Percentiles rank a stretch among this genome's conserved stretches.
phyloP scores from a whole-genome alignment of 2,113 vertebrate genomes.

The Erythrocercus mccallii region DNA sequence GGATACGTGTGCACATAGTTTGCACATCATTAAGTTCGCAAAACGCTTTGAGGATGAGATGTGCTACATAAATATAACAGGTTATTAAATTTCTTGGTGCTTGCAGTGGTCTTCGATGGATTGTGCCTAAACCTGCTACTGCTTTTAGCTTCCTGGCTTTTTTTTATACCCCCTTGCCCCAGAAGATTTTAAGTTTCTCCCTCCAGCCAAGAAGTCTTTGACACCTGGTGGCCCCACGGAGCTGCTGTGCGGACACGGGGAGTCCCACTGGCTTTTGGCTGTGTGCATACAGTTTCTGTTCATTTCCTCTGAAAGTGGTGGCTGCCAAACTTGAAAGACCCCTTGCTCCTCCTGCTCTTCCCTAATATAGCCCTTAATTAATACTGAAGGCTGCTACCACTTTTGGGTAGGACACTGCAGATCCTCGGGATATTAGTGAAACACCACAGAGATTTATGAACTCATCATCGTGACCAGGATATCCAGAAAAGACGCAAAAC shows the following conservation, averaged over 20 bases:
- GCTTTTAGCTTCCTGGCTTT: neutral
- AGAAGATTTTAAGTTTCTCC: neutral
- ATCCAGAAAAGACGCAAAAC: neutral
- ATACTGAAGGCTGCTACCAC: neutral
- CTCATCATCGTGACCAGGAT: neutral
- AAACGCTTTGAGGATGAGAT: conserved; percentile 48
- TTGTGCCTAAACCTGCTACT: neutral
- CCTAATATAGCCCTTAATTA: neutral
- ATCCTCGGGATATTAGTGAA: neutral
- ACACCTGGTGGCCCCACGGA: neutral
- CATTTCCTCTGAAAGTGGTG: neutral
- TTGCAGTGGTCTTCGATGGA: neutral
- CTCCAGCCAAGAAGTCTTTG: neutral
- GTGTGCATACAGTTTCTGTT: accelerated
- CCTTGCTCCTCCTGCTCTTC: neutral
- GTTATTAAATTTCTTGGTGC: conserved; percentile 43
- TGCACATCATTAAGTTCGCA: conserved; percentile 52
- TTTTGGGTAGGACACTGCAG: neutral
- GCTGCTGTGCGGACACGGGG: neutral
- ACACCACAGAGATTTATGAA: neutral
- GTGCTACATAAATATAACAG: conserved; percentile 46
- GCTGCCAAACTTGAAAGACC: neutral
- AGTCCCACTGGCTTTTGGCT: accelerated
- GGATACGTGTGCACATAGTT: neutral
- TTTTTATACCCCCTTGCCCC: neutral